phyloP scores from a whole-genome alignment of 2,113 vertebrate genomes.

The Sarotherodon lohbergeri region DNA sequence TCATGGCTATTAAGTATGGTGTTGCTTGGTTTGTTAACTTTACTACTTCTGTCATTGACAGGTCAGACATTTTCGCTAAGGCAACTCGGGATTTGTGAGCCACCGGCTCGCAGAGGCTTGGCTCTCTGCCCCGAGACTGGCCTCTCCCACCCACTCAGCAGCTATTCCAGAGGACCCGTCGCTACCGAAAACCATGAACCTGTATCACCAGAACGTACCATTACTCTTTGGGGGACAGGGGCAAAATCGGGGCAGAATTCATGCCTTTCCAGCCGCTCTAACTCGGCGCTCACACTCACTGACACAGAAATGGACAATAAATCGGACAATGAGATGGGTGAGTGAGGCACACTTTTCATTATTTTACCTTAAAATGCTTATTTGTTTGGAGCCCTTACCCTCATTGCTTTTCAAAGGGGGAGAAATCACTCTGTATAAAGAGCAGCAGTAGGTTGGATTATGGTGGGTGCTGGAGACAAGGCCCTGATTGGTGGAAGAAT shows the following conservation, averaged over 20 bases:
- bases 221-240: conserved; percentile 92
- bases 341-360: conserved; percentile 65
- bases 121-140: conserved; percentile 95
- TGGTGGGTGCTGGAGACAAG: conserved; percentile 21
- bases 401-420: conserved; percentile 2
- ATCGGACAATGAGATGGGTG: conserved; percentile 94
- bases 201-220: conserved; percentile 92
- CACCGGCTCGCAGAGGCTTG: conserved; percentile 87
- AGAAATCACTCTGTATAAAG: neutral
- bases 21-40: conserved; percentile 58
- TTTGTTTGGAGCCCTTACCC: conserved; percentile 7
- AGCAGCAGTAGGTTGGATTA: conserved; percentile 34
- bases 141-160: conserved; percentile 86
- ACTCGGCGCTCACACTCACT: conserved; percentile 95
- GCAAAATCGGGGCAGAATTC: conserved; percentile 90
- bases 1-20: conserved; percentile 37
- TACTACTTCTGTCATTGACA: conserved; percentile 73
- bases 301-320: conserved; percentile 98
- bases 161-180: conserved; percentile 85
- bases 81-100: conserved; percentile 96
- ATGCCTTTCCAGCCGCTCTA: conserved; percentile 94
- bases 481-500: conserved; percentile 48
- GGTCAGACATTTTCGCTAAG: conserved; percentile 97
- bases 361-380: neutral
- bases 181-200: conserved; percentile 88